Percentiles rank a stretch among this genome's conserved stretches.
phyloP scores from a whole-genome alignment of 1,140 invertebrate genomes.

The Bombus affinis region DNA sequence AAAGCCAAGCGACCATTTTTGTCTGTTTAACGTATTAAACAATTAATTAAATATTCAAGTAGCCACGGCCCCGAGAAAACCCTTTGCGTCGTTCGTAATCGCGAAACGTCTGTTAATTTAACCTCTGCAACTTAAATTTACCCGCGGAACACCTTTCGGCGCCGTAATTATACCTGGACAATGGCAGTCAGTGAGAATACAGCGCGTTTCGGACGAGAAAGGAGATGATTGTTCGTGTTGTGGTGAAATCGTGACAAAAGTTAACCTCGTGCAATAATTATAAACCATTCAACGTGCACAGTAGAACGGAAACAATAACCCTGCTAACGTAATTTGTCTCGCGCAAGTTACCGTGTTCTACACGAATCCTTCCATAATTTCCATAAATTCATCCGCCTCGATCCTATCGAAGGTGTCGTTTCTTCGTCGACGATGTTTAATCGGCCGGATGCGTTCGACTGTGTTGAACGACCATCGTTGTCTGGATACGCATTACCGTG shows the following conservation, averaged over 20 bases:
- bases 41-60: neutral
- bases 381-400: conserved; percentile 34
- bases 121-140: conserved; percentile 21
- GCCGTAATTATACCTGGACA: conserved; percentile 30
- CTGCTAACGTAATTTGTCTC: conserved; percentile 9
- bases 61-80: too few relatives aligned
- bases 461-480: neutral
- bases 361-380: neutral
- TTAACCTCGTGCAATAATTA: conserved; percentile 19
- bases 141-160: conserved; percentile 24
- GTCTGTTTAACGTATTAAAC: neutral
- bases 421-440: conserved; percentile 41
- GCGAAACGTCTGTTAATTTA: neutral
- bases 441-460: neutral
- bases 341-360: neutral
- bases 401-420: conserved; percentile 55
- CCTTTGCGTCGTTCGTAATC: neutral
- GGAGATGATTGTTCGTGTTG: neutral
- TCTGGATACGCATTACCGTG: conserved; percentile 65
- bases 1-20: neutral
- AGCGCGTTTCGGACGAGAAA: neutral
- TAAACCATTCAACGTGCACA: conserved; percentile 34
- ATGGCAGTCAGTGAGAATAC: neutral
- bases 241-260: conserved; percentile 22
- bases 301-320: conserved; percentile 32